Base-by-base conservation (phyloP, 2,113 vertebrate species). In the Rousettus leschenaultii region DNA sequence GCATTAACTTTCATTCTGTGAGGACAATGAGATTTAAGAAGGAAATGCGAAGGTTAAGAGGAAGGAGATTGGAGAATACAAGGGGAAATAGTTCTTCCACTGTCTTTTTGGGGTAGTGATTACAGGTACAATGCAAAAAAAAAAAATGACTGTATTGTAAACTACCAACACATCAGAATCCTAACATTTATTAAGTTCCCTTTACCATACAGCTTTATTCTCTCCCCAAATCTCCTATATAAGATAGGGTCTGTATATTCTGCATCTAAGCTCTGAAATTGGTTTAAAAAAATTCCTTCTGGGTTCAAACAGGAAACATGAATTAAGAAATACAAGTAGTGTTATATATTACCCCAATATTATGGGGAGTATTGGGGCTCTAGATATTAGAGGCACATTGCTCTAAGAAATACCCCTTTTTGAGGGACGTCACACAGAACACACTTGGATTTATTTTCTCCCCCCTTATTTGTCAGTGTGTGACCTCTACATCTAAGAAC, bases 1-100 rank as follows among this genome's bases (percentile, higher is more conserved):
- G 26, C 9, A 96, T 78, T 87, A 71, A 61, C n/a, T 84, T 94
- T 48, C 68, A 30, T 94, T 95, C 19, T 86, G 45, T 95, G 19
- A 90, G 30, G n/a, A 68, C n/a, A 68, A 79, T 55, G 18, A 80
- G 5, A 12, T 94, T 95, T 57, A 92, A 84, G 57, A 79, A 65
- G 35, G 26, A 88, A 94, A 84, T 57, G 28, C 21, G 21, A 86
- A 94, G 55, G 45, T 68, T 92, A 83, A 66, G 2, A 77, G 18
- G 24, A 55, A 86, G 6, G 8, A 82, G 89, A 16, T 35, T 21
- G 21, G 68, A 66, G 91, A 68, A 73, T 28, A 51, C 8, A 19
- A 68, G 18, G 6, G 14, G 14, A 95, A 86, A 85, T 33, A 79
- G 10, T 66, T 40, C 68, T 2, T 6, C 45, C 24, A 1, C 10